Evolutionary conservation across 2,797 vertebrate species (phyloP).

Genomic region (Ptychobarbus kaznakovi): DNA sequence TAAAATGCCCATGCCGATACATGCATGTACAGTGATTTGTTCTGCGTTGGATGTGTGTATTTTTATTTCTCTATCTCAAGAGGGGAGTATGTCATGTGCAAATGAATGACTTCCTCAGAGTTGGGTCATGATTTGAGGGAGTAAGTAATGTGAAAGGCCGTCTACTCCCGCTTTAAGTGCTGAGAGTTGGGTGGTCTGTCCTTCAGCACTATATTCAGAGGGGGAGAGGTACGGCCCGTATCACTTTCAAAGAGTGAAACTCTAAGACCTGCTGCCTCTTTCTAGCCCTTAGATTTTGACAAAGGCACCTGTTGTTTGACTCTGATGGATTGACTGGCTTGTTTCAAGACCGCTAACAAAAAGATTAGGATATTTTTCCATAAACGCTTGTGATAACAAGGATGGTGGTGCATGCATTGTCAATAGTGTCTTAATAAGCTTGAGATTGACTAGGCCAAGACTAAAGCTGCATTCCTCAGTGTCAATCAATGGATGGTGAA

Average conservation of each 20-base stretch:
- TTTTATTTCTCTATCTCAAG: slow-evolving; percentile 28
- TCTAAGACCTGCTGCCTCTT: slow-evolving; percentile 73
- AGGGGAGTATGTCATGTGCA: slow-evolving; percentile 44
- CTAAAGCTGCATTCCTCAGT: slow-evolving; percentile 15
- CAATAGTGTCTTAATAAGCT: slow-evolving; percentile 22
- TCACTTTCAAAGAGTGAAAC: slow-evolving; percentile 86
- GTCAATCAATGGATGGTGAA: slow-evolving; percentile 33
- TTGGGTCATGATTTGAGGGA: slow-evolving; percentile 70
- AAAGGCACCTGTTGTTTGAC: slow-evolving; percentile 86
- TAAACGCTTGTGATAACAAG: slow-evolving; percentile 28
- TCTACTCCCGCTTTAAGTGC: slow-evolving; percentile 75
- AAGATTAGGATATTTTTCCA: slow-evolving; percentile 29
- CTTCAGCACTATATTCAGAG: slow-evolving; percentile 80
- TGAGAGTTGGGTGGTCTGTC: slow-evolving; percentile 84
- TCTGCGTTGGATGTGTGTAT: slow-evolving; percentile 22
- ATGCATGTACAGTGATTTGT: slow-evolving; percentile 9
- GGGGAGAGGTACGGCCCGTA: slow-evolving; percentile 79
- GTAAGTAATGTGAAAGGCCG: slow-evolving; percentile 70
- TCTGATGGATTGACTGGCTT: slow-evolving; percentile 73
- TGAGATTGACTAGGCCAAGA: slow-evolving; percentile 1
- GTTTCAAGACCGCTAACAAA: slow-evolving; percentile 61
- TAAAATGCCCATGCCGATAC: neutral
- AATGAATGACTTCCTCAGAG: slow-evolving; percentile 71
- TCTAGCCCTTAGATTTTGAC: slow-evolving; percentile 68
- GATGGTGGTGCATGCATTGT: slow-evolving; percentile 1